phyloP scores from a whole-genome alignment of 2,888 invertebrate species.

The Apoda limacodes region DNA sequence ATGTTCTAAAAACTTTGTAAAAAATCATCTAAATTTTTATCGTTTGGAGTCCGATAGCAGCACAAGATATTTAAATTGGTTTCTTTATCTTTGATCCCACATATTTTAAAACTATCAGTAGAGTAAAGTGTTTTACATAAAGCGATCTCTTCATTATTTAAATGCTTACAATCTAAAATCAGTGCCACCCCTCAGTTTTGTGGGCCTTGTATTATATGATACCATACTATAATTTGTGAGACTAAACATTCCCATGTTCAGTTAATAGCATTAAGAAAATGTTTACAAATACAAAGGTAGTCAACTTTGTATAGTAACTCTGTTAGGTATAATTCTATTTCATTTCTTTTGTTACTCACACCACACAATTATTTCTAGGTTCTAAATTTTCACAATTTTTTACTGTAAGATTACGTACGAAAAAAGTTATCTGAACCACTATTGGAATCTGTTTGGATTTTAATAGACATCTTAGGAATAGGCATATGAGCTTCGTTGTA shows the following conservation, averaged over 20 bases:
- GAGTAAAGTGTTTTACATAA: slow-evolving; percentile 6
- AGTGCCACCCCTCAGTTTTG: slow-evolving; percentile 5
- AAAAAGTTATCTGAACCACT: too few species aligned
- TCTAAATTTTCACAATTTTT: too few species aligned
- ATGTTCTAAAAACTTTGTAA: slow-evolving; percentile 7
- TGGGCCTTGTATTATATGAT: slow-evolving; percentile 3
- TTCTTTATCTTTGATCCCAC: slow-evolving; percentile 7
- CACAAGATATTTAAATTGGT: slow-evolving; percentile 8
- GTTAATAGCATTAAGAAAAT: slow-evolving; percentile 6
- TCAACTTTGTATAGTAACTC: not conserved
- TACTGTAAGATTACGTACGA: too few species aligned
- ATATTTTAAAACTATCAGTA: slow-evolving; percentile 11
- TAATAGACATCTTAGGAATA: too few species aligned
- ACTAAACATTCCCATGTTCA: not conserved
- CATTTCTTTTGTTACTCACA: slow-evolving; percentile 4
- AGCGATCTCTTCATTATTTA: not conserved
- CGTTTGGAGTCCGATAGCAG: slow-evolving; percentile 6
- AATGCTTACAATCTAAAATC: too few species aligned
- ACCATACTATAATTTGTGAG: slow-evolving; percentile 1
- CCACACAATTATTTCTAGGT: too few species aligned
- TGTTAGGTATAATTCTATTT: slow-evolving; percentile 6
- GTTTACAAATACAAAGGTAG: slow-evolving; percentile 4
- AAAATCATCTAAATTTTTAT: slow-evolving; percentile 10
- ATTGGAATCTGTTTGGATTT: too few species aligned
- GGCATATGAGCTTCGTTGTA: too few species aligned